phyloP scores from a whole-genome alignment of 2,888 invertebrate species.

The Lithosia quadra region DNA sequence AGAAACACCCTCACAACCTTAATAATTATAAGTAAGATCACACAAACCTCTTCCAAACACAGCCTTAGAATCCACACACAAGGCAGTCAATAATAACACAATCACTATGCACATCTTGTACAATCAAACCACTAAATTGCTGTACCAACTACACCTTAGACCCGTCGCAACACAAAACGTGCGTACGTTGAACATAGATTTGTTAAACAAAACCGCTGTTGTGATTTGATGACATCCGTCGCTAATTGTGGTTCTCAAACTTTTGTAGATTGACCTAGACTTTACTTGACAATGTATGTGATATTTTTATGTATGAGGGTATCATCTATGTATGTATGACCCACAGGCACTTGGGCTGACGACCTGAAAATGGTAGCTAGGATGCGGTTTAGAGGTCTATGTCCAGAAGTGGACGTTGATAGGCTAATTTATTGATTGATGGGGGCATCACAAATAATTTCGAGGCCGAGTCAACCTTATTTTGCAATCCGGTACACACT shows the following conservation, averaged over 20 bases:
- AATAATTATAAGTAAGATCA: background rate
- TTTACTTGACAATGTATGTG: background rate
- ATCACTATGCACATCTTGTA: slow-evolving; percentile 38
- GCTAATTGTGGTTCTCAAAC: slow-evolving; percentile 60
- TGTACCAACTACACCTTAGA: slow-evolving; percentile 16
- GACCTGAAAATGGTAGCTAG: too few species aligned
- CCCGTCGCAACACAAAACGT: slow-evolving; percentile 40
- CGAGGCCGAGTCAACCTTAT: too few species aligned
- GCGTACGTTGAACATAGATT: slow-evolving; percentile 43
- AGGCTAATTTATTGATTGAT: too few species aligned
- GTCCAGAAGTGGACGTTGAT: too few species aligned
- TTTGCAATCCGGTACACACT: too few species aligned
- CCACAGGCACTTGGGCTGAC: too few species aligned
- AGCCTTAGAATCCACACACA: slow-evolving; percentile 44
- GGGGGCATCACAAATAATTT: too few species aligned
- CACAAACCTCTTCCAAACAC: slow-evolving; percentile 53
- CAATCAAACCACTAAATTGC: background rate
- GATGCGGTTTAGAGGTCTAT: too few species aligned
- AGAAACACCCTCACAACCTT: too few species aligned
- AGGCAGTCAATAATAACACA: slow-evolving; percentile 39
- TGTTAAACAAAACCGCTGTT: slow-evolving; percentile 54
- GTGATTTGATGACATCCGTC: slow-evolving; percentile 63
- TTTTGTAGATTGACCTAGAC: slow-evolving; percentile 22
- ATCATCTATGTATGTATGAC: too few species aligned
- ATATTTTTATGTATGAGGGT: too few species aligned